Evolutionary conservation across 2,113 vertebrate genomes (phyloP), one percentile per base, ranked within the genome.

Genomic region (Gavialis gangeticus): DNA sequence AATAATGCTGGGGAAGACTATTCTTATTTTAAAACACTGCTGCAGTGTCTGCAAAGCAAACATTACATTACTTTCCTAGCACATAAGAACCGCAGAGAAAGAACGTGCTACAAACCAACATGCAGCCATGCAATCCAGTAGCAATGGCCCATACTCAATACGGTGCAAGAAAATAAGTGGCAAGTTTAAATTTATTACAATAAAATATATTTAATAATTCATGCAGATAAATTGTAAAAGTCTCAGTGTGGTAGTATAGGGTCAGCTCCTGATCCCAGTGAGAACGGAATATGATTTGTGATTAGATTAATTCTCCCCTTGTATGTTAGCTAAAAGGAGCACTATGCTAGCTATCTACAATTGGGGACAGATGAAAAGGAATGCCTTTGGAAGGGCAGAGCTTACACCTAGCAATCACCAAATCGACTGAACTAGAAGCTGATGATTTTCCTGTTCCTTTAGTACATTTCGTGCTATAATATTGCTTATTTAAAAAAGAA

Each of bases 211-310:
- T 46, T 80, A 90, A 92, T 75, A 6, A 87, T 82, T 3, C n/a
- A 91, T 91, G 80, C 14, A 80, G 46, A 77, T 92, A 75, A 92
- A 91, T 80, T 90, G 55, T 88, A 94, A 92, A 69, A 10, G 84
- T 58, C 78, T 82, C 27, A 54, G 62, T 67, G 60, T 64, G 63
- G 22, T 27, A 92, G 79, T 55, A 37, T 6, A 82, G 27, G 22
- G 63, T 14, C 27, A 64, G 80, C 19, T 64, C 58, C 85, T 91
- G 77, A 95, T 79, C 86, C 89, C 60, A 75, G 62, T 56, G 12
- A 24, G 27, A 79, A 37, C 91, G 79, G 60, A 89, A 79, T 30
- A 46, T 28, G 28, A 64, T 7, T 64, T 25, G 25, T 60, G 92
- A 93, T 56, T 85, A 46, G 69, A 92, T 88, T 93, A 60, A 24